phyloP scores from a whole-genome alignment of 2,797 vertebrate species.

The Urocyon cinereoargenteus region DNA sequence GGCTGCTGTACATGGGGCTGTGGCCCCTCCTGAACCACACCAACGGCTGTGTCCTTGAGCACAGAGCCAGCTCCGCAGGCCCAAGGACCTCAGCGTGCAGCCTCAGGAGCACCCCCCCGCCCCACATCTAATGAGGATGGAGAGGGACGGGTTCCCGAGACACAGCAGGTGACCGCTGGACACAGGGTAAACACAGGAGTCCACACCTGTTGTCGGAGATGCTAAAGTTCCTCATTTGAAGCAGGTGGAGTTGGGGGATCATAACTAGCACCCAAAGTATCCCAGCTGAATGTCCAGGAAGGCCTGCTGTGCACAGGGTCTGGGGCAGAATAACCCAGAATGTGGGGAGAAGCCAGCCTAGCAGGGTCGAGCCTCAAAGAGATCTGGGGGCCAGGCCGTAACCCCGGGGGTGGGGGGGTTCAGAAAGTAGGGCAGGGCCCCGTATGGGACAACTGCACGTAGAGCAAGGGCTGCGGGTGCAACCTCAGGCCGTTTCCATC shows the following conservation, averaged over 20 bases:
- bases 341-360: background rate
- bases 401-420: too few species aligned
- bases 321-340: background rate
- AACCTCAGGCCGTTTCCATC: background rate
- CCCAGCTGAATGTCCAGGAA: background rate
- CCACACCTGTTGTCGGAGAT: background rate
- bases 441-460: fast-evolving
- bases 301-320: background rate
- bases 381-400: background rate
- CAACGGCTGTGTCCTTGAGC: background rate
- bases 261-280: background rate
- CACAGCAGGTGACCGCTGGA: background rate
- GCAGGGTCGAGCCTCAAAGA: background rate
- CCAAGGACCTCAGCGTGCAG: background rate
- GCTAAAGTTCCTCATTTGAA: background rate
- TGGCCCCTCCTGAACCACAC: background rate
- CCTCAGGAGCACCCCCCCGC: background rate
- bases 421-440: fast-evolving
- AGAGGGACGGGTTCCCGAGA: background rate
- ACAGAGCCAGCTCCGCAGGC: background rate
- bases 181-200: background rate
- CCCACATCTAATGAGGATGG: background rate
- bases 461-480: background rate
- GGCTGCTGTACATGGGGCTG: background rate
- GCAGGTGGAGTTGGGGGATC: background rate